Conservation (phyloP, 2,113 vertebrate genomes). For the Colinus virginianus region DNA sequence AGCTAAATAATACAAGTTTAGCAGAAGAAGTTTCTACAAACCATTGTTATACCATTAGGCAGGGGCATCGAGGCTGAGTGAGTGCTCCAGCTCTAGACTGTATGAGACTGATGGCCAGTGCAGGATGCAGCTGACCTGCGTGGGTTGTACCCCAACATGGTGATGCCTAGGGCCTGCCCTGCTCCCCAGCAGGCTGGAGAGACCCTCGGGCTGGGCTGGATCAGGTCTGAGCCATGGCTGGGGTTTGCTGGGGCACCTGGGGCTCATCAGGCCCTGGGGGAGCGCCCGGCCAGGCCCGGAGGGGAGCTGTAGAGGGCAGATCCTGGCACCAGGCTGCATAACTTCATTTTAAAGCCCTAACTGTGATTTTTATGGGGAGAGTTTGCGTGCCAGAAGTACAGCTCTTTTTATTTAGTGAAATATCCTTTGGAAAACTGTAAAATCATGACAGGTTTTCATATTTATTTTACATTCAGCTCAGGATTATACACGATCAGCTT, state of each 20-base stretch:
- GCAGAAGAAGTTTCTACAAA: not conserved
- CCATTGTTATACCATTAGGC: conserved; percentile 15
- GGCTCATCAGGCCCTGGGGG: not conserved
- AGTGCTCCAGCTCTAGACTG: not conserved
- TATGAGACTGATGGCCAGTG: not conserved
- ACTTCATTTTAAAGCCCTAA: conserved; percentile 48
- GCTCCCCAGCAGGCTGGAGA: not conserved
- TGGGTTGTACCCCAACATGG: not conserved
- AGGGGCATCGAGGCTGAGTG: not conserved
- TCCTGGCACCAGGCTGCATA: not conserved
- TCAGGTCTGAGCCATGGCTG: accelerated
- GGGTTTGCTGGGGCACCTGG: accelerated
- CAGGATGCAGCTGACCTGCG: not conserved
- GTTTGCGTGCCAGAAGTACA: conserved; percentile 22
- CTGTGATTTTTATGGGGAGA: conserved; percentile 42
- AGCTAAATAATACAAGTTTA: not conserved
- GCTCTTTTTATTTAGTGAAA: conserved; percentile 65
- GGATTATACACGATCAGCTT: conserved; percentile 68
- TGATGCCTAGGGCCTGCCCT: accelerated
- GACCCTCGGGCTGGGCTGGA: not conserved
- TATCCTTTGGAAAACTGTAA: conserved; percentile 66
- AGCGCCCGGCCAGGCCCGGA: not conserved
- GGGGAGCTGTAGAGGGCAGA: not conserved
- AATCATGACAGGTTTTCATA: conserved; percentile 68
- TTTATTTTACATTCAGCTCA: conserved; percentile 70